Conservation (phyloP, 2,888 invertebrate species). For the Odontomyia ornata region DNA sequence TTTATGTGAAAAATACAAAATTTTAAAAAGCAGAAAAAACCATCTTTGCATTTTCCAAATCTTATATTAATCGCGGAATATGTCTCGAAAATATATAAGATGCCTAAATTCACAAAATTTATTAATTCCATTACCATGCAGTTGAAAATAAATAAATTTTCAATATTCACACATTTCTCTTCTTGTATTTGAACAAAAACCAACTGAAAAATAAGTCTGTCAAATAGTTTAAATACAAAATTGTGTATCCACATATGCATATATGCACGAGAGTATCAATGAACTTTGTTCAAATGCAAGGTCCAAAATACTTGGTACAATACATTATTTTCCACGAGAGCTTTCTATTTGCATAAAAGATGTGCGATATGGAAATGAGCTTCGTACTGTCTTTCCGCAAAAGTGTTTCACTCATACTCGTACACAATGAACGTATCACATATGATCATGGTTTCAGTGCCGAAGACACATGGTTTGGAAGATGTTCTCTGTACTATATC, state of each 20-base stretch:
- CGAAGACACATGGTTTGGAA: neutral
- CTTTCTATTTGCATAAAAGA: slow-evolving; percentile 29
- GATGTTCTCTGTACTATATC: too few relatives aligned
- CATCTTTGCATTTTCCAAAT: too few relatives aligned
- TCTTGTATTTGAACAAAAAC: too few relatives aligned
- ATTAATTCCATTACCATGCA: too few relatives aligned
- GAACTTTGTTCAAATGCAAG: slow-evolving; percentile 34
- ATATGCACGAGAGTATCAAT: slow-evolving; percentile 1
- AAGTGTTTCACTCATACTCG: neutral
- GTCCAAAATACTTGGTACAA: neutral
- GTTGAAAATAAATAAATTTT: too few relatives aligned
- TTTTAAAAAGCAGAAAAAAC: too few relatives aligned
- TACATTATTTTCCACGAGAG: slow-evolving; percentile 2
- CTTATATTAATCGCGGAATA: too few relatives aligned
- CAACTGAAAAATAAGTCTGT: too few relatives aligned
- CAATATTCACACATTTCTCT: too few relatives aligned
- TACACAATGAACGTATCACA: neutral
- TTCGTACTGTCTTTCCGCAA: slow-evolving; percentile 18
- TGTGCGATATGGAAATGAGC: slow-evolving; percentile 24
- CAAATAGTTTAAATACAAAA: neutral
- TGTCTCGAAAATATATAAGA: too few relatives aligned
- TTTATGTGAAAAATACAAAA: too few relatives aligned
- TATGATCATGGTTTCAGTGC: neutral
- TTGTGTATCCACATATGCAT: neutral
- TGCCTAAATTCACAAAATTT: too few relatives aligned